These are phyloP conservation scores for Peromyscus leucopus DNA, from an alignment of 2,113 vertebrate genomes.

Conservation along the genomic window DNA sequence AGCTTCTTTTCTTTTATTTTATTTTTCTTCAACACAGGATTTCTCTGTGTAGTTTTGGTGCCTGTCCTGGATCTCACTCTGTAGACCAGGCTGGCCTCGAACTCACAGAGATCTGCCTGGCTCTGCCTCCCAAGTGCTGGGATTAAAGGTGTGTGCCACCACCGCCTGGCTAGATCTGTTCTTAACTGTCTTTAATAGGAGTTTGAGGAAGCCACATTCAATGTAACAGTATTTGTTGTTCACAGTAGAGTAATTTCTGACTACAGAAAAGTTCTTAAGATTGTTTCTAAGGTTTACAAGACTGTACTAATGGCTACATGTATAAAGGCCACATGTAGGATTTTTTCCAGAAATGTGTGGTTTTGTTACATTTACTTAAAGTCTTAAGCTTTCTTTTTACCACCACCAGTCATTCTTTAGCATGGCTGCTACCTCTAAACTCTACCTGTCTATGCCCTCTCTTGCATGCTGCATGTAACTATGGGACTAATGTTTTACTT, in stretches of 20 bases:
- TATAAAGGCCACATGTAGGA: background rate
- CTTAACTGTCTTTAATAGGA: slow-evolving; percentile 17
- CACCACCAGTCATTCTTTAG: background rate
- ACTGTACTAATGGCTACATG: background rate
- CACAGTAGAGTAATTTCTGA: background rate
- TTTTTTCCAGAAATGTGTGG: background rate
- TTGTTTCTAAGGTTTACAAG: slow-evolving; percentile 39
- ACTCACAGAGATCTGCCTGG: too few species aligned
- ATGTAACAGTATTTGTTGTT: slow-evolving; percentile 59
- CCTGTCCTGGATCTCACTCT: too few species aligned
- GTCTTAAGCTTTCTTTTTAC: background rate
- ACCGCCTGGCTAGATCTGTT: background rate
- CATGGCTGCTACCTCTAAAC: background rate
- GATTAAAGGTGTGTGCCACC: too few species aligned
- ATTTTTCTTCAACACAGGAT: too few species aligned
- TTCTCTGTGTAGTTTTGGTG: too few species aligned
- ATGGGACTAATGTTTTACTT: background rate
- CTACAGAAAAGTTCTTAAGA: background rate
- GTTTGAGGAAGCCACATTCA: slow-evolving; percentile 54
- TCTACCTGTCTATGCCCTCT: background rate
- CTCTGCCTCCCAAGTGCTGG: too few species aligned
- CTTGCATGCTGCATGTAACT: background rate
- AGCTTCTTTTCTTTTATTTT: too few species aligned
- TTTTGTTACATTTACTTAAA: background rate
- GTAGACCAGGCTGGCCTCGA: too few species aligned